Conservation (phyloP, 1,140 invertebrate genomes). For the Brachionus rubens region DNA sequence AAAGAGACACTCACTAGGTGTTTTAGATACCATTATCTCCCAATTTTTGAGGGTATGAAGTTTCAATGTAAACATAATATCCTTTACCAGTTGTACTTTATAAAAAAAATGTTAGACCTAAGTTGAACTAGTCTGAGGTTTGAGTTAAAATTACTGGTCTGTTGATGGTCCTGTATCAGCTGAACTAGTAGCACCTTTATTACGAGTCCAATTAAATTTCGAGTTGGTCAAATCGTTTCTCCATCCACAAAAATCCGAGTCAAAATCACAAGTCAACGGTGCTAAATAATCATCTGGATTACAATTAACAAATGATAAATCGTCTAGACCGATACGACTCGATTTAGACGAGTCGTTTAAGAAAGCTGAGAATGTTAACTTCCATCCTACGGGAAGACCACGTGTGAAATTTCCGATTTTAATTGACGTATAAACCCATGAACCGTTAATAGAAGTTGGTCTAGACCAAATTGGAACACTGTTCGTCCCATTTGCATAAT, state of each 20-base stretch:
- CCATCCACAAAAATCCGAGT: constrained; percentile 53
- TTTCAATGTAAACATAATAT: constrained; percentile 56
- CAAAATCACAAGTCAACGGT: constrained; percentile 53
- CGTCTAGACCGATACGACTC: neutral
- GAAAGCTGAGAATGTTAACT: neutral
- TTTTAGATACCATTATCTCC: constrained; percentile 51
- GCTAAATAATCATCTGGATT: constrained; percentile 1
- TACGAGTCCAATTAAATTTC: constrained; percentile 44
- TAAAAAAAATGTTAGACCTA: neutral
- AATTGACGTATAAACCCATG: neutral
- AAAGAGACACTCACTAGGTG: neutral
- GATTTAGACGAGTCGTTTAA: neutral
- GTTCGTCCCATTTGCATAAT: neutral
- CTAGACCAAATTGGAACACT: neutral
- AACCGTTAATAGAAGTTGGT: neutral
- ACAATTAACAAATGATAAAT: constrained; percentile 42
- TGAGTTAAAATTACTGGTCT: constrained; percentile 46
- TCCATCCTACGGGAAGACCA: neutral
- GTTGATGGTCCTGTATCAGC: constrained; percentile 5
- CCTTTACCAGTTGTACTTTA: constrained; percentile 47
- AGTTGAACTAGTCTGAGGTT: no score
- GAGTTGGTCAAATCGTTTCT: constrained; percentile 50
- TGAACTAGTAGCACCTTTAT: constrained; percentile 22
- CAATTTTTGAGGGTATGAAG: constrained; percentile 50
- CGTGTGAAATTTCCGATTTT: constrained; percentile 27